These are phyloP conservation scores for Falco punctatus DNA, from an alignment of 2,113 vertebrate species.

Conservation along the genomic window DNA sequence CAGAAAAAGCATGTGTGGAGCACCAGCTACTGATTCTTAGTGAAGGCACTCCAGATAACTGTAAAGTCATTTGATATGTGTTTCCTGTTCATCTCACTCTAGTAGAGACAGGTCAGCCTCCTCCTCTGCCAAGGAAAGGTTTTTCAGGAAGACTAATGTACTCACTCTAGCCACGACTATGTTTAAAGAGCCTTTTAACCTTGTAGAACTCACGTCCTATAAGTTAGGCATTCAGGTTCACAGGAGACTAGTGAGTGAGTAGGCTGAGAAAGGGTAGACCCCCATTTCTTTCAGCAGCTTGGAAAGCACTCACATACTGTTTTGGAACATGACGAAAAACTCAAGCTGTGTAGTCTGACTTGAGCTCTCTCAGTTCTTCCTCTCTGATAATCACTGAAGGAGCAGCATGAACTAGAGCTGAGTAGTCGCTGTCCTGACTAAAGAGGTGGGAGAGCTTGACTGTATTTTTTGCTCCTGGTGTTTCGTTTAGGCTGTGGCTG, in stretches of 20 bases:
- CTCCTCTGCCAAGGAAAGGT: background rate
- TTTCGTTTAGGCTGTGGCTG: background rate
- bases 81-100: background rate
- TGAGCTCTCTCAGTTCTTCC: background rate
- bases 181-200: background rate
- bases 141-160: background rate
- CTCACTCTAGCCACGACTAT: background rate
- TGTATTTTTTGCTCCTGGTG: background rate
- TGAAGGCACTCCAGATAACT: background rate
- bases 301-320: background rate
- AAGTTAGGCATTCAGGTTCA: background rate
- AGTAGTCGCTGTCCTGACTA: background rate
- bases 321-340: background rate
- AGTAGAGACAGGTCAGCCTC: background rate
- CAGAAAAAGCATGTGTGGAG: background rate
- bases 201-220: background rate
- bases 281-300: background rate
- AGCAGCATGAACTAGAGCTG: background rate
- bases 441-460: background rate
- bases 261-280: background rate
- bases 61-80: background rate
- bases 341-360: background rate
- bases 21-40: background rate
- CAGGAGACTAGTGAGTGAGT: background rate
- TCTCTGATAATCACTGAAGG: background rate